A percentile compares a stretch with the other conserved stretches of the same genome.
Evolutionary conservation across 1,140 invertebrate genomes (phyloP).

Genomic region (Drosophila trapezifrons): DNA sequence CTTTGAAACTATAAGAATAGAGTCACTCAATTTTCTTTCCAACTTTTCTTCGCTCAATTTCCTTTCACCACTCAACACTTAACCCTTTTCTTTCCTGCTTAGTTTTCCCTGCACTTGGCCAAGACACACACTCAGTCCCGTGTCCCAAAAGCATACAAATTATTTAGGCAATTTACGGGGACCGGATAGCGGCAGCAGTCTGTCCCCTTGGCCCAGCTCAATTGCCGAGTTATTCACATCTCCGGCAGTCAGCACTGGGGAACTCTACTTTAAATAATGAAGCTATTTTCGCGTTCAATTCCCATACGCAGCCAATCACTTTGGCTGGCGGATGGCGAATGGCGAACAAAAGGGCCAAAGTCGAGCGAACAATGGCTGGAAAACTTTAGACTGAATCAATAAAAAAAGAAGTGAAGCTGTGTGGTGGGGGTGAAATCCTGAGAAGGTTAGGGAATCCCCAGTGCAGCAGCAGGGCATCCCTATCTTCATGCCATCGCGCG

Average conservation of each 20-base stretch:
- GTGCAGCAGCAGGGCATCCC: slow-evolving; percentile 31
- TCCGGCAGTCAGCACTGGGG: slow-evolving; percentile 51
- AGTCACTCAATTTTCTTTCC: slow-evolving; percentile 1
- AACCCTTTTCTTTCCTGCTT: slow-evolving; percentile 15
- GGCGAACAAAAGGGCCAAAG: slow-evolving; percentile 57
- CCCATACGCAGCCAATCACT: slow-evolving; percentile 79
- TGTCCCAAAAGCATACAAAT: slow-evolving; percentile 70
- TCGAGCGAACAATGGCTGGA: slow-evolving; percentile 49
- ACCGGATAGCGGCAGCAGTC: slow-evolving; percentile 12
- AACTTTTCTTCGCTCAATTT: slow-evolving; percentile 13
- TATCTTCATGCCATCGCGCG: slow-evolving; percentile 34
- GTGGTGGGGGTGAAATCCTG: slow-evolving; percentile 16
- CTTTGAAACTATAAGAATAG: slow-evolving; percentile 1
- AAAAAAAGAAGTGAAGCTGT: slow-evolving; percentile 14
- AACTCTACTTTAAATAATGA: slow-evolving; percentile 79
- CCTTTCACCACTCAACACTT: slow-evolving; percentile 18
- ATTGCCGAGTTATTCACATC: slow-evolving; percentile 56
- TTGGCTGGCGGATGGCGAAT: slow-evolving; percentile 30
- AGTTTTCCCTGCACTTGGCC: slow-evolving; percentile 25
- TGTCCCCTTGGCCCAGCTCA: slow-evolving; percentile 55
- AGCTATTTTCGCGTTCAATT: slow-evolving; percentile 81
- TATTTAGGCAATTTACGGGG: slow-evolving; percentile 73
- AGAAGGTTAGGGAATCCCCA: slow-evolving; percentile 27
- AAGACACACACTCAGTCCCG: slow-evolving; percentile 19
- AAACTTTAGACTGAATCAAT: slow-evolving; percentile 61